Conservation (phyloP, 37 sponge, comb jelly and placozoan species). For the Chondrilla cf. caribensis region DNA sequence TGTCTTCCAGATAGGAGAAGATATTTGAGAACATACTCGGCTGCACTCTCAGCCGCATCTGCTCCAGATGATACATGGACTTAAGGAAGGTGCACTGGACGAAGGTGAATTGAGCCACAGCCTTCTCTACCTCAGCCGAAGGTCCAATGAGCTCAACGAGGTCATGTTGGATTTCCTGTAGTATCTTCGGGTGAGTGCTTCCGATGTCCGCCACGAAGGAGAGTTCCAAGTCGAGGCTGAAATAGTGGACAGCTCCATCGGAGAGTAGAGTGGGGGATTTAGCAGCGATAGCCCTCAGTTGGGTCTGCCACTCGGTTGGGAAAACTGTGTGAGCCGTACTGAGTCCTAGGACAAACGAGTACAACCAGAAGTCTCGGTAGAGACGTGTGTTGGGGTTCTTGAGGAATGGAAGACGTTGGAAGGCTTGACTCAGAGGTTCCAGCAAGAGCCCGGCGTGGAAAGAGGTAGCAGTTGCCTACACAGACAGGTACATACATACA, state of each 20-base stretch:
- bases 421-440: not conserved
- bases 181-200: constrained; percentile 53
- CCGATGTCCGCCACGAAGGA: constrained; percentile 64
- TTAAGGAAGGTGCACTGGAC: constrained; percentile 78
- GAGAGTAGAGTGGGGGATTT: constrained; percentile 81
- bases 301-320: constrained; percentile 61
- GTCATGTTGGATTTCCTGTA: constrained; percentile 60
- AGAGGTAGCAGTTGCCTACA: constrained; percentile 76
- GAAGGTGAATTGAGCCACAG: constrained; percentile 54
- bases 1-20: constrained; percentile 79
- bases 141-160: constrained; percentile 52
- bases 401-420: not conserved
- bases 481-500: not conserved
- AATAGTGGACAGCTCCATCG: constrained; percentile 64
- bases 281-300: constrained; percentile 56
- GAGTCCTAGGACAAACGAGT: constrained; percentile 90
- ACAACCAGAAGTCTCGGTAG: constrained; percentile 97
- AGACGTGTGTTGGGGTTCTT: constrained; percentile 31
- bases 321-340: constrained; percentile 47
- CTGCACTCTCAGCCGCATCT: constrained; percentile 39
- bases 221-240: constrained; percentile 71
- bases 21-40: constrained; percentile 37
- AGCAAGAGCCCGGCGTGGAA: constrained; percentile 75
- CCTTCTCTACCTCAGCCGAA: constrained; percentile 54
- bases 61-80: constrained; percentile 73